Base-by-base conservation (phyloP, 2,113 vertebrate species). In the Bettongia penicillata region DNA sequence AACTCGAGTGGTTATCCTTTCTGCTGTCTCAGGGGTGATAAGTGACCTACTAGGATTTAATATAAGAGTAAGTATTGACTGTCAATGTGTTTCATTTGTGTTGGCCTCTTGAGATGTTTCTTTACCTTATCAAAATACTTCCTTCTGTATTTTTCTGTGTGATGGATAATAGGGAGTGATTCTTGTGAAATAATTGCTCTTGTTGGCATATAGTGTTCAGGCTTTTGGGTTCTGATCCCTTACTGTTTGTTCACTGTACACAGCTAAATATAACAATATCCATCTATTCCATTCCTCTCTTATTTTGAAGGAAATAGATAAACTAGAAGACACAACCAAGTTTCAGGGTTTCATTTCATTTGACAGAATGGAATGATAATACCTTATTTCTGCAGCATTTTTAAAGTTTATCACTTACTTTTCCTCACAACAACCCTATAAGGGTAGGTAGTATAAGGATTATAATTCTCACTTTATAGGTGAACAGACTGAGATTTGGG, bases 41-140 rank as follows among this genome's bases (percentile, higher is more conserved):
- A 99, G 99, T 90, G 99, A 99, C 97, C 99, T 99, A 96, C 98
- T 99, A 0, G 99, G 99, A 93, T 99, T 99, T 98, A 99, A 99
- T 96, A 99, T 99, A 98, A 99, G 99, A 97, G 99, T 99, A 95
- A 99, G 99, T 99, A 0, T 93, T 93, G 50, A 47, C 28, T 2
- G 7, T 61, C 8, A 26, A 26, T 92, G 53, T 1, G 9, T 16
- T n/a, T 53, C 51, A 31, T 53, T 77, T 61, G 57, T 68, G 47
- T 55, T 55, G 25, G 25, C 91, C 55, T 90, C 49, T 90, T 51
- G 50, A 3, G 26, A 25, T 25, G 47, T 90, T 25, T 90, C 61
- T 90, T 90, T 90, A 89, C 23, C 16, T 89, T 89, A 26, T 90
- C 23, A 90, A 90, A 90, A 68, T 19, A 14, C 37, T 84, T 84